Conservation (phyloP, 2,888 invertebrate genomes). For the Phortica okadai region DNA sequence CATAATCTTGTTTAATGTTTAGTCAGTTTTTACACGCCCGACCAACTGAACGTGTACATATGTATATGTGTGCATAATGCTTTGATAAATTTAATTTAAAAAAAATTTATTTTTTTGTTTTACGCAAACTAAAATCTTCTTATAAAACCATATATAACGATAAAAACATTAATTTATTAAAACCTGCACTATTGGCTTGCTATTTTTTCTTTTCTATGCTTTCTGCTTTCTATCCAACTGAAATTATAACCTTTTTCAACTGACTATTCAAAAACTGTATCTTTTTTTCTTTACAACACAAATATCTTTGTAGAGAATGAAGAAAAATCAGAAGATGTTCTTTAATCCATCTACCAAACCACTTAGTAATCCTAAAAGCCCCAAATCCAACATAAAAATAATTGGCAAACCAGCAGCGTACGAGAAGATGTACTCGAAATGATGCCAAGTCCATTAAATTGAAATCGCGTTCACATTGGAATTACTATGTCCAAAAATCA, state of each 20-base stretch:
- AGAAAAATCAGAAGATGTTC: conserved; percentile 10
- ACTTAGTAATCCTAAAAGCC: not conserved
- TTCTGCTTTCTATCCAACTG: not conserved
- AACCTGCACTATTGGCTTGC: not conserved
- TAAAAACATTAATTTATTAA: not conserved
- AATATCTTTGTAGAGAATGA: conserved; percentile 7
- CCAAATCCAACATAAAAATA: not conserved
- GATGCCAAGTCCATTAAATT: conserved; percentile 12
- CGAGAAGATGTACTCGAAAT: not conserved
- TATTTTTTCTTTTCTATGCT: not conserved
- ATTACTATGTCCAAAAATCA: conserved; percentile 2
- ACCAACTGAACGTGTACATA: no score
- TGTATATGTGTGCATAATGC: no score
- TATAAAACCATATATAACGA: not conserved
- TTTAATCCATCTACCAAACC: conserved; percentile 8
- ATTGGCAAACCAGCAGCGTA: not conserved
- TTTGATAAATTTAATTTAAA: no score
- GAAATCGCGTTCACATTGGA: not conserved
- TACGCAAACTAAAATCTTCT: no score
- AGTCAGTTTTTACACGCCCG: no score
- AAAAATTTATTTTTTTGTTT: no score
- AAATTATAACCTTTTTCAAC: not conserved
- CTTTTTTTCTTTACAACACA: not conserved
- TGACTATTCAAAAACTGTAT: not conserved
- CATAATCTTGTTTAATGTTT: no score